Evolutionary conservation across 2,888 invertebrate species (phyloP), one percentile per base, ranked within the genome.

Genomic region (Polyommatus iphigenia): DNA sequence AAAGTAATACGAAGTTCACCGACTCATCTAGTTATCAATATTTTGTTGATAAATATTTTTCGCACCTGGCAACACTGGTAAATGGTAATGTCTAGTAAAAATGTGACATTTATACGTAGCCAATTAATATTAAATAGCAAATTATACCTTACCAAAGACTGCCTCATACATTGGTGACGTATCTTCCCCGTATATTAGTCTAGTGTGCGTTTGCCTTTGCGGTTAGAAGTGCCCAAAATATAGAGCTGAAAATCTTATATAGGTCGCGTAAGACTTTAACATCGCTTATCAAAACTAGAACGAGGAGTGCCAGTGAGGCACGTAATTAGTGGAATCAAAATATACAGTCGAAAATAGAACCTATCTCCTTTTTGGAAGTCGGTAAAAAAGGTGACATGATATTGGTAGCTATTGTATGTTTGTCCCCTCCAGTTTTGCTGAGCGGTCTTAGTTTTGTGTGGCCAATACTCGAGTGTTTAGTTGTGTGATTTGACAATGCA

Each of bases 91-190:
- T 46, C 18, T 20, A 50, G 24, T 54, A 54, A 13, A 18, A 41
- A 50, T 18, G 75, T 75, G 75, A 54, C 7, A 75, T 75, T 29
- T 54, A 50, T 75, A 54, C 15, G 75, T 75, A 75, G 75, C 54
- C 29, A 29, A 54, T 54, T 29, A 29, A 75, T 50, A 15, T 18
- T 24, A 24, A 75, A 75, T 75, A 75, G 75, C 24, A 4, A 41
- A 73, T 73, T 50, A 71, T 32, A 75, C 50, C 72, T 79, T 77
- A 80, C 79, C 80, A 81, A 81, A 81, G 80, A 81, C 80, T 81
- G 79, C 80, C 80, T 78, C 41, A 59, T 78, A 80, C 62, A 76
- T 78, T 75, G 78, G 80, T 79, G 73, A 78, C 36, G 57, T 73
- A 78, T 71, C 76, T 80, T 78, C 79, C 78, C 80, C 32, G 24